Evolutionary conservation across 2,797 vertebrate genomes (phyloP).

Genomic region (Poeciliopsis presidionis): DNA sequence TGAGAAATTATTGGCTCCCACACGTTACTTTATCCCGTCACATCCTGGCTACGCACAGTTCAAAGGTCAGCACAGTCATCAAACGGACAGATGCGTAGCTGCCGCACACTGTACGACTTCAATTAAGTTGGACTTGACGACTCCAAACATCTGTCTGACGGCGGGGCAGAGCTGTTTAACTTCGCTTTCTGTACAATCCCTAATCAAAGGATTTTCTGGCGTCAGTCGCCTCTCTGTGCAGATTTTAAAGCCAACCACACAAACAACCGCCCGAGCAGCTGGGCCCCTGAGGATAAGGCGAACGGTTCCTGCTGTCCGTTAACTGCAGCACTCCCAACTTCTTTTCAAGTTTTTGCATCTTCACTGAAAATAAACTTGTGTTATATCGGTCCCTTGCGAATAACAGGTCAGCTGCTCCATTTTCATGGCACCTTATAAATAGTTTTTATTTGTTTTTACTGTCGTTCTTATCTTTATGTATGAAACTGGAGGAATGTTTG

Average conservation of each 20-base stretch:
- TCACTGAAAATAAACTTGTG: constrained; percentile 36
- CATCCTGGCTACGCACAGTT: background rate
- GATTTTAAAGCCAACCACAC: constrained; percentile 52
- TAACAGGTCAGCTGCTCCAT: constrained; percentile 37
- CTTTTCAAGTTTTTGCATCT: constrained; percentile 38
- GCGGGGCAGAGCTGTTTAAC: constrained; percentile 39
- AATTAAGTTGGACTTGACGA: constrained; percentile 58
- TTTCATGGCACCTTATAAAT: constrained; percentile 51
- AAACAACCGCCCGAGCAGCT: constrained; percentile 36
- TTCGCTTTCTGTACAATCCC: constrained; percentile 56
- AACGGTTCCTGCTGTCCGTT: constrained; percentile 26
- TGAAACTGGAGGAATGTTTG: too few species aligned
- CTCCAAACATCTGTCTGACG: constrained; percentile 64
- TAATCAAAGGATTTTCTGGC: constrained; percentile 70
- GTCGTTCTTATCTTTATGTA: too few species aligned
- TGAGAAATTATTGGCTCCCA: constrained; percentile 7
- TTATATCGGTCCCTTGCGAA: background rate
- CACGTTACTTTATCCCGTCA: constrained; percentile 5
- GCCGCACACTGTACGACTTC: constrained; percentile 12
- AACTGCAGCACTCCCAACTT: background rate
- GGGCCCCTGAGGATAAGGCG: constrained; percentile 35
- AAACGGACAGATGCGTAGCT: constrained; percentile 47
- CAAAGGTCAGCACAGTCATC: constrained; percentile 8
- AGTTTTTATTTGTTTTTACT: too few species aligned
- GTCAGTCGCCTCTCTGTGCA: constrained; percentile 46